Evolutionary conservation across 2,888 invertebrate genomes (phyloP).

Genomic region (Drosophila imparisetae): DNA sequence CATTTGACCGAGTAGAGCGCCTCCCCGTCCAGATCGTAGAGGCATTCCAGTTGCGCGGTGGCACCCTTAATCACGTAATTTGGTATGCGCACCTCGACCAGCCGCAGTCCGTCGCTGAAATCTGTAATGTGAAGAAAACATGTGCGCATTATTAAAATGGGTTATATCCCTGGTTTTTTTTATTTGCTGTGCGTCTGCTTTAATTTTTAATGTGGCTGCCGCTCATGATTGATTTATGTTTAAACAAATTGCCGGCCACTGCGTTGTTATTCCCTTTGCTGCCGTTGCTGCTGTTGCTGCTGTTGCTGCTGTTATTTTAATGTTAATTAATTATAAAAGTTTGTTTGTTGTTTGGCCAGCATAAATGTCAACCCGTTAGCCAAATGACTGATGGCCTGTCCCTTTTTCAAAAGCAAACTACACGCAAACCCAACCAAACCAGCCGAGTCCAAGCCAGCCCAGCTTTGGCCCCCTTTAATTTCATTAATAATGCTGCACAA

Average conservation of each 20-base stretch:
- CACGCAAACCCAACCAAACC: neutral
- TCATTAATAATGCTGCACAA: constrained; percentile 43
- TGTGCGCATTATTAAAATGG: constrained; percentile 37
- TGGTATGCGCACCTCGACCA: constrained; percentile 92
- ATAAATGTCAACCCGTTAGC: constrained; percentile 65
- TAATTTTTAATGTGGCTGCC: constrained; percentile 56
- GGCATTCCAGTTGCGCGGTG: constrained; percentile 91
- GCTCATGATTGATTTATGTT: constrained; percentile 73
- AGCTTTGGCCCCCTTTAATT: neutral
- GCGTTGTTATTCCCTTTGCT: neutral
- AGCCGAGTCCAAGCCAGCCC: neutral
- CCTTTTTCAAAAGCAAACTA: constrained; percentile 10
- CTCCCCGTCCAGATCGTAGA: constrained; percentile 93
- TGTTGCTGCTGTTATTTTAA: constrained; percentile 49
- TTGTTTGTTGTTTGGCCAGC: constrained; percentile 54
- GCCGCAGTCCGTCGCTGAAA: constrained; percentile 87
- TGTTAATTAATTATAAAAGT: constrained; percentile 78
- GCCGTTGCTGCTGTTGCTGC: neutral
- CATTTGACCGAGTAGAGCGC: constrained; percentile 95
- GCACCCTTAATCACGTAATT: constrained; percentile 92
- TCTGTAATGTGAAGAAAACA: constrained; percentile 75
- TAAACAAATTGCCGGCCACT: constrained; percentile 48
- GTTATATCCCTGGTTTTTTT: neutral
- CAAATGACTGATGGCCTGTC: constrained; percentile 58
- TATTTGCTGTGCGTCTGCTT: constrained; percentile 28